These are phyloP conservation scores for Beroe ovata DNA, from an alignment of 37 sponge, comb jelly and placozoan species.

Conservation along the genomic window DNA sequence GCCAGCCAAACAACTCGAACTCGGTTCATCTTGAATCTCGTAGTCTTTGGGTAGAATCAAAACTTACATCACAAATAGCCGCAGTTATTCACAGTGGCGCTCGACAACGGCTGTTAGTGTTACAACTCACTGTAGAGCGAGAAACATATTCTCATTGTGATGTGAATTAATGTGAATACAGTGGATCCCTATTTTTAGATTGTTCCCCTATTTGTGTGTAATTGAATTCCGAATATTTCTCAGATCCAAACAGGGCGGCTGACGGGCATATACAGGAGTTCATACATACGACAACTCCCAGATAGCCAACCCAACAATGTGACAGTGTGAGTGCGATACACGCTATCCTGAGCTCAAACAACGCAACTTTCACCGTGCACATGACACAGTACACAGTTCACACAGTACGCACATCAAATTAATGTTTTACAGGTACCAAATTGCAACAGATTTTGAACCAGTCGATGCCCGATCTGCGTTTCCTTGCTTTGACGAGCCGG, in stretches of 20 bases:
- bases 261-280: slow-evolving; percentile 41
- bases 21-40: too few relatives aligned
- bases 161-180: too few relatives aligned
- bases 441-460: slow-evolving; percentile 95
- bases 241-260: slow-evolving; percentile 25
- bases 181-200: too few relatives aligned
- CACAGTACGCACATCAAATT: background rate
- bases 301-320: background rate
- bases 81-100: too few relatives aligned
- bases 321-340: background rate
- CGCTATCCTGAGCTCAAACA: too few relatives aligned
- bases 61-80: too few relatives aligned
- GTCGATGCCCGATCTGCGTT: slow-evolving; percentile 93
- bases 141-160: background rate
- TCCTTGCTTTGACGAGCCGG: slow-evolving; percentile 98
- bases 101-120: too few relatives aligned
- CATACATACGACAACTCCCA: background rate
- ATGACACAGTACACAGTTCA: background rate
- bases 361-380: too few relatives aligned
- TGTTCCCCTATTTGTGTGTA: too few relatives aligned
- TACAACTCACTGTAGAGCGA: background rate
- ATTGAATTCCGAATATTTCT: background rate
- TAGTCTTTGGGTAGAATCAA: too few relatives aligned
- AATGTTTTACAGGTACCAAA: slow-evolving; percentile 65
- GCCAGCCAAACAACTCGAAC: too few relatives aligned